Percentiles rank a stretch among this genome's conserved stretches.
phyloP scores from a whole-genome alignment of 2,888 invertebrate species.

The Drosophila aldrichi region DNA sequence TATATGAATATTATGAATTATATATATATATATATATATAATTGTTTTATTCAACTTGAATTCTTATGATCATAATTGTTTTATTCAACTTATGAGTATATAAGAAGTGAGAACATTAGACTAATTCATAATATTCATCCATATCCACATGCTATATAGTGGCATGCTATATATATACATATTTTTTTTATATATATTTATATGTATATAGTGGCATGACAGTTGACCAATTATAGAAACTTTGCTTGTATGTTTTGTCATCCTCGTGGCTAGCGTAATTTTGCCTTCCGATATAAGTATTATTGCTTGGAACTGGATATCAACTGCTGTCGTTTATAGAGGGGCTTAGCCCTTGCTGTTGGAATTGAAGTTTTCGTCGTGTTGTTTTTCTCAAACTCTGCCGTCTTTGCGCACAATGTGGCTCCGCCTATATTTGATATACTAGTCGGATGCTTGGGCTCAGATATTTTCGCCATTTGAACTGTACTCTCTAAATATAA shows the following conservation, averaged over 20 bases:
- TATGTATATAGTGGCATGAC: neutral
- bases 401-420: conserved; percentile 89
- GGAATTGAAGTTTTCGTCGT: neutral
- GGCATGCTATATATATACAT: neutral
- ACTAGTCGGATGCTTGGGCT: conserved; percentile 86
- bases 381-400: conserved; percentile 87
- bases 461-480: conserved; percentile 43
- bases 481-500: conserved; percentile 19
- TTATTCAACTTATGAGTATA: neutral
- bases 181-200: neutral
- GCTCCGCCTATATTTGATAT: conserved; percentile 89
- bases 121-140: too few relatives aligned
- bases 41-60: neutral
- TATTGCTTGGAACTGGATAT: conserved; percentile 47
- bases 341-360: conserved; percentile 11
- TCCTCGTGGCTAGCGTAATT: too few relatives aligned
- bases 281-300: too few relatives aligned
- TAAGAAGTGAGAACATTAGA: too few relatives aligned
- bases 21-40: neutral
- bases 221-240: neutral
- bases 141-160: too few relatives aligned
- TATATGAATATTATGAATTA: too few relatives aligned
- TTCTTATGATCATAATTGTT: neutral
- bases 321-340: conserved; percentile 57
- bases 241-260: too few relatives aligned